These are phyloP conservation scores for Dasysyrphus albostriatus DNA, from an alignment of 2,888 invertebrate genomes.

Conservation along the genomic window DNA sequence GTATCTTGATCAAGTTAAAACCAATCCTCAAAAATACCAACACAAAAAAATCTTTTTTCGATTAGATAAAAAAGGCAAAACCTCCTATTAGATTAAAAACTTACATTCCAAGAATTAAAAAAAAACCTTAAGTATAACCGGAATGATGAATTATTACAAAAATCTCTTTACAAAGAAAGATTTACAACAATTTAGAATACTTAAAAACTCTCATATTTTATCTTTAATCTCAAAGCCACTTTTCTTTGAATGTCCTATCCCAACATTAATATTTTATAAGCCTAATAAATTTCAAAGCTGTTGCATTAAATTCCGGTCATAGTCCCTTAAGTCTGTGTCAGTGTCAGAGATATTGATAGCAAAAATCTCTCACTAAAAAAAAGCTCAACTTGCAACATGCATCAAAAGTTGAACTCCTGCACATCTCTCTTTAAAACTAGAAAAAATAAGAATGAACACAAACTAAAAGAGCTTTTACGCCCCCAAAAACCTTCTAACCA, in stretches of 20 bases:
- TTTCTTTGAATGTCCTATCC: background rate
- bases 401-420: slow-evolving; percentile 72
- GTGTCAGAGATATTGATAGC: background rate
- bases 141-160: no score
- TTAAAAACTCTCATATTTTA: background rate
- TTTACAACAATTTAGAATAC: no score
- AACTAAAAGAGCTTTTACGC: slow-evolving; percentile 42
- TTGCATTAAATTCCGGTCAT: slow-evolving; percentile 25
- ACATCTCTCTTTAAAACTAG: slow-evolving; percentile 36
- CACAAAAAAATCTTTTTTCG: no score
- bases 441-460: background rate
- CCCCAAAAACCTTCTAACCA: slow-evolving; percentile 27
- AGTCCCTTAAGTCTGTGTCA: background rate
- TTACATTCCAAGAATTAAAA: no score
- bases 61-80: no score
- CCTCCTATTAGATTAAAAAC: no score
- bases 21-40: no score
- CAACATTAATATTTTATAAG: background rate
- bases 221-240: background rate
- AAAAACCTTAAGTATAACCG: no score
- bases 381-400: slow-evolving; percentile 55
- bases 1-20: no score
- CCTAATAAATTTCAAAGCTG: background rate
- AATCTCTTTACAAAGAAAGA: no score
- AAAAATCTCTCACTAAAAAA: slow-evolving; percentile 19